These are phyloP conservation scores for Dynastes maya DNA, from an alignment of 2,888 invertebrate genomes.

Conservation along the genomic window DNA sequence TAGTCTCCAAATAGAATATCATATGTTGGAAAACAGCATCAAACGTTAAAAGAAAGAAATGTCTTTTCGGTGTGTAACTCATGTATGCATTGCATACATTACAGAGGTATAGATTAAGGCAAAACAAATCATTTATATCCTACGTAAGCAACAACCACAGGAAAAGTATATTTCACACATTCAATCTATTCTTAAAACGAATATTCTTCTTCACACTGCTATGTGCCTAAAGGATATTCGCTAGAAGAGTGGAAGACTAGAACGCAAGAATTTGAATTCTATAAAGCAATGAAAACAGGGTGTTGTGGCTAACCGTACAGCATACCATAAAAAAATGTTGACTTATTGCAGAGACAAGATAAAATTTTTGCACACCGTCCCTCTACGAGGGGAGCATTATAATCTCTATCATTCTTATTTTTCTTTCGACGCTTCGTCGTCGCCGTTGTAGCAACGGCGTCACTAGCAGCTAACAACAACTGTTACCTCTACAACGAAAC, in stretches of 20 bases:
- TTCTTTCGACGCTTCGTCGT: conserved; percentile 33
- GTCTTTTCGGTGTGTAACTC: too few species aligned
- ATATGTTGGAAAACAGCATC: too few species aligned
- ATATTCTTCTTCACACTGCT: not conserved
- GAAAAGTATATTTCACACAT: conserved; percentile 5
- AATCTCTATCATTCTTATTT: conserved; percentile 36
- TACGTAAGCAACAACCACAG: not conserved
- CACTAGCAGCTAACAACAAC: conserved; percentile 36
- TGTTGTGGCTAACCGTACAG: not conserved
- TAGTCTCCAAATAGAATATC: too few species aligned
- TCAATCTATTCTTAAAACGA: not conserved
- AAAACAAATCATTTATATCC: conserved; percentile 12
- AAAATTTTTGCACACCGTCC: conserved; percentile 32
- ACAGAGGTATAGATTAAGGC: too few species aligned
- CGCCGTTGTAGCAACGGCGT: conserved; percentile 28
- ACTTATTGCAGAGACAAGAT: conserved; percentile 41
- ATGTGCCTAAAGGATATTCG: not conserved
- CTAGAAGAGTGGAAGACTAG: not conserved
- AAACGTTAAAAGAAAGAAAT: too few species aligned
- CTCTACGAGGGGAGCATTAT: conserved; percentile 24
- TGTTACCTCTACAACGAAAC: conserved; percentile 43
- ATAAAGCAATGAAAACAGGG: conserved; percentile 2
- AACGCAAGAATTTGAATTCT: conserved; percentile 15
- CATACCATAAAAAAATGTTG: conserved; percentile 31
- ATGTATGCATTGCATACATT: too few species aligned